Base-by-base conservation (phyloP, 2,797 vertebrate species). In the Delichon dasypus region DNA sequence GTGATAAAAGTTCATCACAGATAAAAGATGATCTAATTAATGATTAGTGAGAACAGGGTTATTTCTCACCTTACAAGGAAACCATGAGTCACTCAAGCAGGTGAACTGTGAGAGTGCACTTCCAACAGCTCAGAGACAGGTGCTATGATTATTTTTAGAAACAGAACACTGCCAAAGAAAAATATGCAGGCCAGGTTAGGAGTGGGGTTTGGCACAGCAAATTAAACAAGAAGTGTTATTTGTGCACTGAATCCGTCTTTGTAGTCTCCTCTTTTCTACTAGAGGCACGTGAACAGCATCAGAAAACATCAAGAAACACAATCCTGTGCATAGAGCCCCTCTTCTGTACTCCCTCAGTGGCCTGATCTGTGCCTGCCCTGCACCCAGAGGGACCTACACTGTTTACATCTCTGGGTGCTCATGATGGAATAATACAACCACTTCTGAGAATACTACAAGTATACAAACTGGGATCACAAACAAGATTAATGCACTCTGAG, bases 61-160 rank as follows among this genome's bases (percentile, higher is more conserved):
- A 61, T 70, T 90, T 86, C 44, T 82, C 60, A 82, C 55, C 64
- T 65, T 62, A 36, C 30, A 60, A 55, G 53, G 58, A 81, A 90
- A 36, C 29, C 22, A 21, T 47, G 66, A 86, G 19, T 77, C 77
- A 66, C n/a, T 60, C 65, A 84, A 30, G 32, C 76, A 94, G 91
- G 66, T 90, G 45, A 87, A n/a, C 57, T 5, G 87, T 40, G 65
- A 48, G 18, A 71, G 9, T 8, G 8, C n/a, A 34, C 48, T 89
- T 55, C 57, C 44, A 70, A 53, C 18, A 60, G 34, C 7, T 22
- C 29, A 10, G 38, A 53, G 45, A 78, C 57, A 65, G 40, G 65
- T 57, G 48, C 40, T 82, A 2, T 2, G 11, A 32, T 47, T 76
- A 70, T 76, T 85, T 85, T 60, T 90, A 68, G 79, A 77, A 91